Evolutionary conservation across 1,140 invertebrate genomes (phyloP).

Genomic region (Atta cephalotes): DNA sequence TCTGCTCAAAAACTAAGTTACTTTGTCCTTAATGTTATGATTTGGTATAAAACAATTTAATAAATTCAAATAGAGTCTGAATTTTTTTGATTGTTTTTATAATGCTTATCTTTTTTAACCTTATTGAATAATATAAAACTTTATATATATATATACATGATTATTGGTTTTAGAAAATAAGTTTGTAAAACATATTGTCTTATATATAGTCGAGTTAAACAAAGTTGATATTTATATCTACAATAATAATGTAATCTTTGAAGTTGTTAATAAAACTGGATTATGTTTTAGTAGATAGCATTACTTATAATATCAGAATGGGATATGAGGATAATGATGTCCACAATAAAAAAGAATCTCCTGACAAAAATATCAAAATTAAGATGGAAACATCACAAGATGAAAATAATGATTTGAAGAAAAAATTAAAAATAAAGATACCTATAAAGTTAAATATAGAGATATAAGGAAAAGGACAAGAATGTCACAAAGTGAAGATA

Average conservation of each 20-base stretch:
- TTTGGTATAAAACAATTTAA: background rate
- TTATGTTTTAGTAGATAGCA: too few relatives aligned
- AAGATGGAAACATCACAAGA: background rate
- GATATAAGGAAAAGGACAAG: background rate
- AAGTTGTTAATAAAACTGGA: background rate
- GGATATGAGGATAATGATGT: background rate
- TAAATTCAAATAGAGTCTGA: background rate
- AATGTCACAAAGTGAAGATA: background rate
- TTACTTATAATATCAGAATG: background rate
- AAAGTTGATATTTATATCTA: background rate
- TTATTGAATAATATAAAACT: background rate
- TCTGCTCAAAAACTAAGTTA: background rate
- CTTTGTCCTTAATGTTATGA: background rate
- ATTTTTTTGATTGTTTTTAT: background rate
- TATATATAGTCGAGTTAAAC: background rate
- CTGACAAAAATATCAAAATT: background rate
- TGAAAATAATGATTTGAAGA: background rate
- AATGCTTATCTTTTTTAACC: background rate
- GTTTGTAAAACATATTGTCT: background rate
- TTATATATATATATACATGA: background rate
- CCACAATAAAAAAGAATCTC: background rate
- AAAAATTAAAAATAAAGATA: background rate
- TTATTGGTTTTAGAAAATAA: background rate
- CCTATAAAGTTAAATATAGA: too few relatives aligned
- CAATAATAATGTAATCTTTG: background rate